Conservation (phyloP, 2,797 vertebrate species). For the Xenentodon cancila region DNA sequence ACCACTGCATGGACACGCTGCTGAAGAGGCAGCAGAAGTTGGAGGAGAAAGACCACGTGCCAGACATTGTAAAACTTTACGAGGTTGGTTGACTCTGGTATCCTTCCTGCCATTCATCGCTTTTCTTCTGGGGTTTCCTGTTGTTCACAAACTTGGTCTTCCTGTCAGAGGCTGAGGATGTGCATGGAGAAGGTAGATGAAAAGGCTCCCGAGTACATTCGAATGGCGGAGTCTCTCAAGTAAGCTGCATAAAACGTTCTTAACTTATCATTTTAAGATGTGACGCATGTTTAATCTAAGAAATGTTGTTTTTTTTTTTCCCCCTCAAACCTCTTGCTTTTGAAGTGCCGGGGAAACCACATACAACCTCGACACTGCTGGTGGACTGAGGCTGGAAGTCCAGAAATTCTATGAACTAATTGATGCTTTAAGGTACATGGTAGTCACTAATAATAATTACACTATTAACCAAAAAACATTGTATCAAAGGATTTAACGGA, state of each 20-base stretch:
- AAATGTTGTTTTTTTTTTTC: not conserved
- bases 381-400: slow-evolving; percentile 91
- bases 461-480: not conserved
- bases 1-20: slow-evolving; percentile 93
- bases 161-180: slow-evolving; percentile 88
- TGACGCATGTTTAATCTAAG: not conserved
- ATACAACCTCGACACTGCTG: slow-evolving; percentile 91
- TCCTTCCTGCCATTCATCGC: slow-evolving; percentile 36
- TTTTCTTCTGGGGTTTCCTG: slow-evolving; percentile 37
- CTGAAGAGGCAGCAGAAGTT: slow-evolving; percentile 92
- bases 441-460: not conserved
- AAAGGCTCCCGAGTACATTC: slow-evolving; percentile 93
- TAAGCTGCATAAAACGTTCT: slow-evolving; percentile 71
- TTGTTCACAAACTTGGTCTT: slow-evolving; percentile 48
- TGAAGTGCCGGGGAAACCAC: slow-evolving; percentile 92
- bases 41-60: slow-evolving; percentile 91
- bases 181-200: slow-evolving; percentile 97
- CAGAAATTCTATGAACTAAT: slow-evolving; percentile 97
- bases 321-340: slow-evolving; percentile 16
- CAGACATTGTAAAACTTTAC: slow-evolving; percentile 92
- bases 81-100: slow-evolving; percentile 76
- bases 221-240: slow-evolving; percentile 96
- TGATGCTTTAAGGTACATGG: slow-evolving; percentile 90
- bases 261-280: not conserved
- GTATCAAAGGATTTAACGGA: not conserved